Evolutionary conservation across 2,797 vertebrate species (phyloP), one percentile per base, ranked within the genome.

Genomic region (Octomys mimax): DNA sequence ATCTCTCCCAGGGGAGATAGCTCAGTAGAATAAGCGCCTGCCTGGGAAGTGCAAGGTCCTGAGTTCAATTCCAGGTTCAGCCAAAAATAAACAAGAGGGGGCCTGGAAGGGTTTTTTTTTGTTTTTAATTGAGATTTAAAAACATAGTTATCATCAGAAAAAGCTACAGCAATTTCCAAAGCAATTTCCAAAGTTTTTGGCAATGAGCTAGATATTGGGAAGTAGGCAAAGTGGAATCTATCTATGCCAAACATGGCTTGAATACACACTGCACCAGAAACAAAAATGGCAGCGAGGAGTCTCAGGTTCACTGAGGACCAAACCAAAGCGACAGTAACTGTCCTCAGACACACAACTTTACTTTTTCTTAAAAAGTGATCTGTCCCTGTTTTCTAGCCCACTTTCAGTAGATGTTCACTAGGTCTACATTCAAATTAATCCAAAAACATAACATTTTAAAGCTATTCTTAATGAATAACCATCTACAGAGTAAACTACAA

Each of bases 281-380:
- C 2, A 10, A 28, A 33, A 19, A 26, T 10, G 2, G 0, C 9
- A 59, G 57, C 26, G 39, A 71, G 0, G 1, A n/a, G 16, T 14
- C 54, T 81, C 13, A 33, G 28, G 16, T 14, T 3, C 36, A 1
- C 22, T 62, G 11, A n/a, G 70, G 7, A 8, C 46, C 11, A 49
- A 39, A 31, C 1, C 68, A 75, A 81, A 33, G 7, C 5, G 7
- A 33, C 39, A 26, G n/a, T 31, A 21, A 33, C 39, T 24, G 68
- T 61, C 4, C 59, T 61, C 33, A 52, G 5, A 31, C 80, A 57
- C 5, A 64, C n/a, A 22, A 22, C 73, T 13, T 33, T 24, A 19
- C 4, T 11, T 26, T 61, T 13, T 68, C 36, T 9, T 13, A 36
- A 54, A 42, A 61, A 36, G 10, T 77, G 42, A 73, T 12, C n/a